These are phyloP conservation scores for Gavialis gangeticus DNA, from an alignment of 2,113 vertebrate genomes.

Conservation along the genomic window DNA sequence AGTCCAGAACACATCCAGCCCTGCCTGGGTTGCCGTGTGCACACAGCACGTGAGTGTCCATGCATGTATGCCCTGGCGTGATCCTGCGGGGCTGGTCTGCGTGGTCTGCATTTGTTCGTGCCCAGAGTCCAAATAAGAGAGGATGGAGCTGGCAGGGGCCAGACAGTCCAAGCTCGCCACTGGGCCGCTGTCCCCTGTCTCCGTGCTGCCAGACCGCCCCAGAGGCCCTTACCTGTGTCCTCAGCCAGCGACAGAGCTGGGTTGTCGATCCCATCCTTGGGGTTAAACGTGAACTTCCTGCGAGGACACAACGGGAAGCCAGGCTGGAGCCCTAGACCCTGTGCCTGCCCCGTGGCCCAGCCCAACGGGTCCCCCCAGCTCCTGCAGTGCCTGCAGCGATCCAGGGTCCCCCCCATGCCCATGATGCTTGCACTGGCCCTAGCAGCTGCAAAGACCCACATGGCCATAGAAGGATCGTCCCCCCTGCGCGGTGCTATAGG, in stretches of 20 bases:
- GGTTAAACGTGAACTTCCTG: slow-evolving; percentile 93
- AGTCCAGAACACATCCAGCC: not conserved
- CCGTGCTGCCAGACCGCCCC: fast-evolving
- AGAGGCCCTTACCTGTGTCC: slow-evolving; percentile 81
- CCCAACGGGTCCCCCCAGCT: no score
- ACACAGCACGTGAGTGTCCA: not conserved
- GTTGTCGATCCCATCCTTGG: slow-evolving; percentile 94
- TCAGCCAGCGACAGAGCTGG: slow-evolving; percentile 90
- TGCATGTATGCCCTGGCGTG: not conserved
- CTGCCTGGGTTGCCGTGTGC: not conserved
- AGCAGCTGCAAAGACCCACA: not conserved
- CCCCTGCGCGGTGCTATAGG: no score
- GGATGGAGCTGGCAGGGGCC: no score
- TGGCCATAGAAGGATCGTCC: not conserved
- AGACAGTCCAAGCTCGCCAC: no score
- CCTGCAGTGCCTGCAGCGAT: no score
- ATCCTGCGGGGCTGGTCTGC: not conserved
- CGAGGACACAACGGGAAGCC: slow-evolving; percentile 43
- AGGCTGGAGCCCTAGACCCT: not conserved
- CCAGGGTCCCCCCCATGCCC: not conserved
- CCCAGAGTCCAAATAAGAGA: no score
- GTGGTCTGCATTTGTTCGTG: no score
- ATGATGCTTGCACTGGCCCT: not conserved
- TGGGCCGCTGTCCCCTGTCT: no score
- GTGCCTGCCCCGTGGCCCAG: no score